Base-by-base conservation (phyloP, 2,888 invertebrate genomes). In the Pandemis heparana region DNA sequence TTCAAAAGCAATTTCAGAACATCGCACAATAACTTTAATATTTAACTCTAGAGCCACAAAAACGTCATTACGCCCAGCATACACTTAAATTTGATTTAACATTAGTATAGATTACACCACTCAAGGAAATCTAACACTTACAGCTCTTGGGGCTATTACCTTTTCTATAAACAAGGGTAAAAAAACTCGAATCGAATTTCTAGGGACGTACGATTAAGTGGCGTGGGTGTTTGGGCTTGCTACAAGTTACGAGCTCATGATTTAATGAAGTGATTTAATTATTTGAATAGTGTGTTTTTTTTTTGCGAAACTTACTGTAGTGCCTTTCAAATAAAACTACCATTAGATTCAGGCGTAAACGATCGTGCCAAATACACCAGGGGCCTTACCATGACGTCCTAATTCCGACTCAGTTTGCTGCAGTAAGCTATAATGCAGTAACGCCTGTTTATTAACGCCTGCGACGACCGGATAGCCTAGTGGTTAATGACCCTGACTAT, bases 191-290 rank as follows among this genome's bases (percentile, higher is more conserved):
- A 84, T 85, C 82, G 79, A 85, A 86, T 87, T 92, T 92, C 91
- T 91, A 88, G 85, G 89, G 92, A 92, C 88, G 88, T 91, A 92
- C 88, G 87, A 91, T 92, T 88, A 89, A 87, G 82, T 86, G 82
- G 87, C 84, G 91, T 92, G 87, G 90, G 90, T 84, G 88, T 76
- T 43, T 75, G 64, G 75, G 70, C 39, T 14, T 82, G 85, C 82
- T 75, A 0, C 72, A 84, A 83, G 77, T 74, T 46, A 74, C 6
- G 43, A 74, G 70, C 60, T 32, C 61, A 18, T n/a, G 60, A 66
- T 32, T 32, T 32, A 32, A 32, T 32, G 4, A 8, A 39, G 2
- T 1, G 18, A 12, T 10, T 51, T 53, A 18, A 53, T 18, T 51
- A 16, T 8, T 53, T 9, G 53, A 12, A 53, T 46, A 14, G 8